These are phyloP conservation scores for Sylvietta virens DNA, from an alignment of 2,113 vertebrate genomes.

Conservation along the genomic window DNA sequence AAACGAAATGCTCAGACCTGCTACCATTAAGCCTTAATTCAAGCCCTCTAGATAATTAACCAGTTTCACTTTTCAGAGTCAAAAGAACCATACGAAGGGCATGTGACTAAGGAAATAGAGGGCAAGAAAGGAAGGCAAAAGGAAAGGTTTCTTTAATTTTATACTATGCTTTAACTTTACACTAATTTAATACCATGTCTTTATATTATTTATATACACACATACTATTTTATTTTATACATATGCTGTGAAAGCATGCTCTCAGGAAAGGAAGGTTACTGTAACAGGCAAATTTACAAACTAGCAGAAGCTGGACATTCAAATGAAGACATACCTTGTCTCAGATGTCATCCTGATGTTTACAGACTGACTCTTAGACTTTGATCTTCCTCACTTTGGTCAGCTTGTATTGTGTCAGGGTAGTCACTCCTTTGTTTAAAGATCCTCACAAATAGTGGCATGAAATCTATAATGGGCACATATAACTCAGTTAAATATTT, in stretches of 20 bases:
- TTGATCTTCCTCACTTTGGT: background rate
- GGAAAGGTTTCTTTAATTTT: background rate
- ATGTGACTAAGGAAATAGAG: background rate
- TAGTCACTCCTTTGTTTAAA: background rate
- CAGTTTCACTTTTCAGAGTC: background rate
- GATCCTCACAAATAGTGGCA: background rate
- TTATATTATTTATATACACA: background rate
- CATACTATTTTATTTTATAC: background rate
- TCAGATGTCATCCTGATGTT: background rate
- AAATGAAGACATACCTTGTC: background rate
- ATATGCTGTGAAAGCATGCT: background rate
- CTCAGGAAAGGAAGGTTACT: background rate
- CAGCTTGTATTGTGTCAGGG: background rate
- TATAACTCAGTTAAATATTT: background rate
- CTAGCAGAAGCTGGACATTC: background rate
- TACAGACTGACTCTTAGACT: background rate
- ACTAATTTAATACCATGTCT: too few relatives aligned
- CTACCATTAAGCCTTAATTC: background rate
- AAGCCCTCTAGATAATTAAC: background rate
- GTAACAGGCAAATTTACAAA: background rate
- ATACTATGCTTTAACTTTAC: too few relatives aligned
- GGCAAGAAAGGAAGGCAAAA: background rate
- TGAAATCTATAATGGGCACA: background rate
- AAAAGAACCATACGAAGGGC: background rate
- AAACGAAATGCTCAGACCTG: background rate